Evolutionary conservation across 2,797 vertebrate genomes (phyloP), one percentile per base, ranked within the genome.

Genomic region (Antrozous pallidus): DNA sequence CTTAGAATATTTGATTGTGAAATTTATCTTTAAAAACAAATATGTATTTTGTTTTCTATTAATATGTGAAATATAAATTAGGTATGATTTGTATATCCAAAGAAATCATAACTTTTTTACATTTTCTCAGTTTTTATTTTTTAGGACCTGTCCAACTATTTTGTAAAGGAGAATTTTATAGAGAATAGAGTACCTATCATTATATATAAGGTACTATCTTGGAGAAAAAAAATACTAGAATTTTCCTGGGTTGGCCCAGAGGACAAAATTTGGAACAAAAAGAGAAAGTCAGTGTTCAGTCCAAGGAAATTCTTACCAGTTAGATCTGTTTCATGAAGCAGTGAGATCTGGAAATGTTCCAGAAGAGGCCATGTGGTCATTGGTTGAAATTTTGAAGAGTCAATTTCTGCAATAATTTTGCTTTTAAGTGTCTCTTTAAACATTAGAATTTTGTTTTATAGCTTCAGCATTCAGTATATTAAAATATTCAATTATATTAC

Each of bases 21-120:
- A 91, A 94, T 58, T 67, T 74, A 71, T 24, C 14, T 42, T 91
- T 90, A 78, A 95, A 96, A 65, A 63, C 28, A 49, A 75, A 51
- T 20, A 47, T 33, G 8, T 17, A 38, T 73, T 82, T 95, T 86
- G 12, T 56, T 85, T 71, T 92, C 12, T 54, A 47, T 13, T 93
- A 61, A 80, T 54, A 8, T 92, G 22, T 77, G 40, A 93, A 82
- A 69, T 78, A 54, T 18, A 71, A 84, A 70, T 80, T 93, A 70
- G 75, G 81, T 0, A n/a, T 47, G 49, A 51, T 78, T 42, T 17
- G 13, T 42, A 24, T 80, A 13, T 83, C 31, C 79, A 33, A 95
- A 84, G 42, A 88, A 83, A 93, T 82, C 31, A 13, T 78, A 65
- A 63, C 40, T 24, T 51, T 94, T 58, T 24, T 10, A 54, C 16